phyloP scores from a whole-genome alignment of 2,888 invertebrate species.

The Subacronicta megacephala region DNA sequence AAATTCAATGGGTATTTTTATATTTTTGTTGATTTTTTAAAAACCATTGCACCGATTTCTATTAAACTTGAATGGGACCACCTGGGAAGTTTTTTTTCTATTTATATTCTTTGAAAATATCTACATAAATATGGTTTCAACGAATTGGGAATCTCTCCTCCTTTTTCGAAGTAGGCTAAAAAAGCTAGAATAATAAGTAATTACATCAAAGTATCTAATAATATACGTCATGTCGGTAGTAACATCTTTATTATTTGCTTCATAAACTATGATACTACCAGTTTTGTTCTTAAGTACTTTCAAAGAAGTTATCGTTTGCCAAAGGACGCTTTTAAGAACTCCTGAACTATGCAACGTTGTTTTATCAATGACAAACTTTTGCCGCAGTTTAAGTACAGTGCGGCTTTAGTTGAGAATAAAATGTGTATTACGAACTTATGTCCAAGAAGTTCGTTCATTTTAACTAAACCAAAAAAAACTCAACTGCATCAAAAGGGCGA shows the following conservation, averaged over 20 bases:
- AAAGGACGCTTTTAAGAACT: constrained; percentile 17
- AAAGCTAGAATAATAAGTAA: too few species aligned
- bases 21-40: too few species aligned
- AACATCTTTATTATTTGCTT: neutral
- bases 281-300: constrained; percentile 7
- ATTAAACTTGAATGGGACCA: too few species aligned
- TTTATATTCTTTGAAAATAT: too few species aligned
- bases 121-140: too few species aligned
- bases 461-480: neutral
- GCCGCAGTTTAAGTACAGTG: constrained; percentile 26
- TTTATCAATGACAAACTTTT: constrained; percentile 24
- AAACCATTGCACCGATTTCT: too few species aligned
- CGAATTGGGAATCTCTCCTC: too few species aligned
- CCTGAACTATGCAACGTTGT: constrained; percentile 11
- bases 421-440: constrained; percentile 2
- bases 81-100: too few species aligned
- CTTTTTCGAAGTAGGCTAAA: too few species aligned
- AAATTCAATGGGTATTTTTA: too few species aligned
- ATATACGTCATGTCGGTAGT: too few species aligned
- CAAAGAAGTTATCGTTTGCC: neutral
- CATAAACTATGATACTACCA: neutral
- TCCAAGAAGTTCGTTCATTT: neutral
- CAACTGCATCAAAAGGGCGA: neutral
- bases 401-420: constrained; percentile 4
- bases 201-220: too few species aligned